Base-by-base conservation (phyloP, 1,140 invertebrate species). In the Hyphantria cunea region DNA sequence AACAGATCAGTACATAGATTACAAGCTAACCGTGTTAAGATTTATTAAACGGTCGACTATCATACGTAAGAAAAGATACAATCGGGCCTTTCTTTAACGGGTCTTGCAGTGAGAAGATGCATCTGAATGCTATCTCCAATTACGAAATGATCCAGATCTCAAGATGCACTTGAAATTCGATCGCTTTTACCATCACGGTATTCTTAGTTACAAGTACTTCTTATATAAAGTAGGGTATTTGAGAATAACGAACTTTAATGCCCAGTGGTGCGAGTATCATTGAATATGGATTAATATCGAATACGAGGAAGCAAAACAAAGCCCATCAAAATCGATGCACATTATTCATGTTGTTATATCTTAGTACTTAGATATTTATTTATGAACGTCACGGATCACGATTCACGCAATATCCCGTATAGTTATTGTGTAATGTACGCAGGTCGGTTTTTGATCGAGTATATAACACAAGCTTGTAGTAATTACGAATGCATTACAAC, bases 91-190 rank as follows among this genome's bases (percentile, higher is more conserved):
- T 84, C 74, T 79, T 75, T 75, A 74, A 68, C 64, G 64, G 73
- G 12, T 63, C 68, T 74, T 64, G 58, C 60, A 60, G 55, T 62
- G 68, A 68, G 55, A 49, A 53, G 68, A 66, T 71, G 72, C 76
- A 66, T 75, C 72, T 71, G 63, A 49, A 52, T 61, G 44, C 50
- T 59, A 62, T 66, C 70, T 83, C 71, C 62, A 59, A 68, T 85
- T 83, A 78, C 79, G 67, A 68, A 60, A 70, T 72, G 71, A 71
- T 75, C 72, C 75, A 73, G 70, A 72, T 78, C 72, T 74, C 66
- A 66, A 66, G 66, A 69, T 68, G 64, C 70, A 71, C 68, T 78
- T 79, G 81, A 76, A 84, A 86, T 70, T 52, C 65, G 76, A 86
- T 82, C 72, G 54, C 50, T 53, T 63, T 39, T 67, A 70, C 61